Evolutionary conservation across 2,888 invertebrate species (phyloP), one percentile per base, ranked within the genome.

Genomic region (Mythimna impura): DNA sequence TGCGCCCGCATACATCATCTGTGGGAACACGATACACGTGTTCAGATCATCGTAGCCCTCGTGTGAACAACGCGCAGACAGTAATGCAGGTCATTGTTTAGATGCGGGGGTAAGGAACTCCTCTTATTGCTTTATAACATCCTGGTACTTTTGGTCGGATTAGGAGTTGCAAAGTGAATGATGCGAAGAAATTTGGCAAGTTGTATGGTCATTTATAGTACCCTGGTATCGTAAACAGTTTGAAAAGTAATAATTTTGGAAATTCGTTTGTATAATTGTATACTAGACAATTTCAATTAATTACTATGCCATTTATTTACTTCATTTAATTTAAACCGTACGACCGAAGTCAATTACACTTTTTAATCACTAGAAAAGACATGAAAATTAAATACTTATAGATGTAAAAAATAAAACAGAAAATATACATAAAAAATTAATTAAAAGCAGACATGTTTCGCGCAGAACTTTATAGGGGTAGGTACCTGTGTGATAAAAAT

Each of bases 11-110:
- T 94, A 89, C 80, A 81, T 80, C 83, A 71, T 73, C 70, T 81
- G 90, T 93, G 93, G 91, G 93, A 92, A 92, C 90, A 85, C 71
- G 75, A 84, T 85, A 93, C 94, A 94, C 94, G 94, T 94, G 94
- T 93, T 92, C 88, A 61, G 76, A 83, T 84, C 83, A 87, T 74
- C 70, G 68, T 76, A 71, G 83, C 83, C 85, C 83, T 90, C 92
- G 91, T 93, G 93, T 93, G 93, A 93, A 93, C 92, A 89, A 84
- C 88, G 88, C 89, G 91, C 91, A 92, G 80, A 80, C 80, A 66
- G 82, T 80, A 79, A 78, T 82, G 81, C 82, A 82, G 84, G 89
- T 83, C 86, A 84, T 89, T 90, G 89, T 90, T 87, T 87, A 86
- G 81, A 86, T 55, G 71, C 47, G 71, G 76, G 80, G 77, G 78